These are phyloP conservation scores for Orthosia gracilis DNA, from an alignment of 2,888 invertebrate genomes.

Conservation along the genomic window DNA sequence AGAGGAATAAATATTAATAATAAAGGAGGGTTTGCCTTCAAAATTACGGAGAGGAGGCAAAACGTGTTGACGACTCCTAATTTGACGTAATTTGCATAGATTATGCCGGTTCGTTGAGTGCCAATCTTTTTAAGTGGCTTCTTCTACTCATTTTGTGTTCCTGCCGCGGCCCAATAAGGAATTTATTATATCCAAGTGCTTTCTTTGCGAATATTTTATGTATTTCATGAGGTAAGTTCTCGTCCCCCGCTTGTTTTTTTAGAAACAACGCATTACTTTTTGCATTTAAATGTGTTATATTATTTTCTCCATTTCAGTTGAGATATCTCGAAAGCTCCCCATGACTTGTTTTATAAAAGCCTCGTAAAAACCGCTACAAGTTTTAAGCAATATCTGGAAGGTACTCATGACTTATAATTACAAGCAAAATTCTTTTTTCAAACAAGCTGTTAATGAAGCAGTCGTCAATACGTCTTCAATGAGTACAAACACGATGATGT, in stretches of 20 bases:
- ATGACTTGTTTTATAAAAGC: background rate
- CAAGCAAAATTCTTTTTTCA: no score
- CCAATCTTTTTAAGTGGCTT: constrained; percentile 91
- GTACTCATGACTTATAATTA: no score
- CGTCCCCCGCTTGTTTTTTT: constrained; percentile 67
- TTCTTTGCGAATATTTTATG: constrained; percentile 78
- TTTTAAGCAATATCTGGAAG: background rate
- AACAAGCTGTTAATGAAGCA: no score
- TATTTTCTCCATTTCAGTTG: constrained; percentile 11
- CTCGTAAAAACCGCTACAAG: background rate
- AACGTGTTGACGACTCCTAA: constrained; percentile 90
- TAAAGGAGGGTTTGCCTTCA: constrained; percentile 90
- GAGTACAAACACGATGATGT: no score
- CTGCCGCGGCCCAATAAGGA: constrained; percentile 84
- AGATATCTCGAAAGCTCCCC: background rate
- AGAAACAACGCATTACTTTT: constrained; percentile 54
- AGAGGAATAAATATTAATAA: constrained; percentile 91
- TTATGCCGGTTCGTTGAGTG: constrained; percentile 91
- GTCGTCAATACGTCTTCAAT: no score
- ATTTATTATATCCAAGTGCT: constrained; percentile 86
- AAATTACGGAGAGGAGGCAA: constrained; percentile 86
- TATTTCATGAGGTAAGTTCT: constrained; percentile 73
- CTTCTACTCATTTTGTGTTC: constrained; percentile 89
- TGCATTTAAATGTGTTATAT: constrained; percentile 28
- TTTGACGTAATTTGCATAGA: constrained; percentile 91